Conservation (phyloP, 2,888 invertebrate species). For the Philhelius pedissequus region DNA sequence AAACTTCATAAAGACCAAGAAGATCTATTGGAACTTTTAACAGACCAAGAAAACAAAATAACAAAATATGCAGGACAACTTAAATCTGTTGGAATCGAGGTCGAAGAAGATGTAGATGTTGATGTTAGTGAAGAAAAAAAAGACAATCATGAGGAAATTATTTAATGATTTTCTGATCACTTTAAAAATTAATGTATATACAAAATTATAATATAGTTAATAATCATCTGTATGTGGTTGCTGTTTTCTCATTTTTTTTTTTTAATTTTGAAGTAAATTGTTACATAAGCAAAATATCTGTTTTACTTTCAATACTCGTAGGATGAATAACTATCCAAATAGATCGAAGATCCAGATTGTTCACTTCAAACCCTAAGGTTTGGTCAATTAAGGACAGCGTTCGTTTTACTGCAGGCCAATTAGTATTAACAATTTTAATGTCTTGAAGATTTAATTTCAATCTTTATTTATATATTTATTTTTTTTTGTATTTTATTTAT, state of each 20-base stretch:
- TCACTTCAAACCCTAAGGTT: too few relatives aligned
- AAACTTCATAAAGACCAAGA: conserved; percentile 93
- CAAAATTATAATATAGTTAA: conserved; percentile 14
- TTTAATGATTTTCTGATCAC: conserved; percentile 35
- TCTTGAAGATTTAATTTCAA: too few relatives aligned
- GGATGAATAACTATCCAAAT: too few relatives aligned
- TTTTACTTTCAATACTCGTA: too few relatives aligned
- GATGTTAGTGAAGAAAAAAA: conserved; percentile 72
- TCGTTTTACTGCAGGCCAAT: too few relatives aligned
- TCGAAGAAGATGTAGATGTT: conserved; percentile 78
- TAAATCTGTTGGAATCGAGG: conserved; percentile 78
- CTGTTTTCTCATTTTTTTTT: background rate
- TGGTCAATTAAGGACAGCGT: too few relatives aligned
- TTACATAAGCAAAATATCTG: background rate
- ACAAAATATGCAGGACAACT: conserved; percentile 83
- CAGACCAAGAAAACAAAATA: conserved; percentile 90
- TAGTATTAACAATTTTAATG: too few relatives aligned
- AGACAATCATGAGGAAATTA: conserved; percentile 20
- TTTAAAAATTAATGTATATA: conserved; percentile 46
- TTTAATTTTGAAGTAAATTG: background rate
- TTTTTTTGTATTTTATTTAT: too few relatives aligned
- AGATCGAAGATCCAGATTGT: too few relatives aligned
- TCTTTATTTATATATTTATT: too few relatives aligned
- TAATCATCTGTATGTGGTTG: background rate
- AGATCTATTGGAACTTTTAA: conserved; percentile 91